Evolutionary conservation across 2,888 invertebrate genomes (phyloP).

Genomic region (Andrena trimmerana): DNA sequence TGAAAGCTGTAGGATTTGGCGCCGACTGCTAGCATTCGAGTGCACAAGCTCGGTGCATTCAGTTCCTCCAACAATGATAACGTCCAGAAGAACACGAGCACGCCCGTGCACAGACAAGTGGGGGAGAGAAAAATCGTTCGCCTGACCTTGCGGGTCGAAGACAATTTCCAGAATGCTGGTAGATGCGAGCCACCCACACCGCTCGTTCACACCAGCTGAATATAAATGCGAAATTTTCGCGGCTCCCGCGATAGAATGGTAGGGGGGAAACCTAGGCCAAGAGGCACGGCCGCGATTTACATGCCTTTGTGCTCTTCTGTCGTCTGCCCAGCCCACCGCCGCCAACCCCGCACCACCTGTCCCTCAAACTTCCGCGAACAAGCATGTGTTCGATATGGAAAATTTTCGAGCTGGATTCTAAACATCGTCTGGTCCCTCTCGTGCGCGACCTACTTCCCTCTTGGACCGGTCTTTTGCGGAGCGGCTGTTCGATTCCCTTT

Average conservation of each 20-base stretch:
- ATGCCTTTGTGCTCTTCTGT: slow-evolving; percentile 64
- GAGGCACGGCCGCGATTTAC: slow-evolving; percentile 54
- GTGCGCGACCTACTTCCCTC: slow-evolving; percentile 38
- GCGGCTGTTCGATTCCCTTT: background rate
- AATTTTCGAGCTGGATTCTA: slow-evolving; percentile 42
- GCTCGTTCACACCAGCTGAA: slow-evolving; percentile 53
- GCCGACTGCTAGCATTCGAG: background rate
- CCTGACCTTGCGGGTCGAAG: slow-evolving; percentile 58
- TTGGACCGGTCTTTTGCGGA: background rate
- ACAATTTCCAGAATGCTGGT: slow-evolving; percentile 54
- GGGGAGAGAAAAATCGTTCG: slow-evolving; percentile 31
- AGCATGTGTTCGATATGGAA: slow-evolving; percentile 51
- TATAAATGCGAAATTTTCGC: slow-evolving; percentile 71
- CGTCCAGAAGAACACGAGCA: background rate
- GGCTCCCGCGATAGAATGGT: slow-evolving; percentile 4
- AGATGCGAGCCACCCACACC: slow-evolving; percentile 25
- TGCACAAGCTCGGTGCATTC: background rate
- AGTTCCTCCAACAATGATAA: background rate
- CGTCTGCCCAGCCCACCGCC: background rate
- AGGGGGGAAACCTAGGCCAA: slow-evolving; percentile 15
- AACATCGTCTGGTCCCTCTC: slow-evolving; percentile 1
- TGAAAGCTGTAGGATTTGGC: slow-evolving; percentile 5
- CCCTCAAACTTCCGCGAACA: slow-evolving; percentile 29
- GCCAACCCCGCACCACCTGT: slow-evolving; percentile 1
- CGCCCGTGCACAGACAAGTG: no score